Evolutionary conservation across 2,888 invertebrate genomes (phyloP).

Genomic region (Eutolmus rufibarbis): DNA sequence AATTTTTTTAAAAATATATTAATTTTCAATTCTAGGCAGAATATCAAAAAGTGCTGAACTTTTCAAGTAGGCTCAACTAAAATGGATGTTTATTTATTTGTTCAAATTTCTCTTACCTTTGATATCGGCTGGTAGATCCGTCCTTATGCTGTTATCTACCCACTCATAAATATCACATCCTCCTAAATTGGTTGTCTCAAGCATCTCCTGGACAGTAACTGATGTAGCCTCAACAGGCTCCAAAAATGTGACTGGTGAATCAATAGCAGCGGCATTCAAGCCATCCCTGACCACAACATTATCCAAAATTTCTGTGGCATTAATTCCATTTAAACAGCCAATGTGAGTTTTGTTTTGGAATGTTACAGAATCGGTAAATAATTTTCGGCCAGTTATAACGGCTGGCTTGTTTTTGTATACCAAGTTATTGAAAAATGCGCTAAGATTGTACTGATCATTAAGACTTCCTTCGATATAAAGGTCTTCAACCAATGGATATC

Average conservation of each 20-base stretch:
- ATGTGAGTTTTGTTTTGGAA: conserved; percentile 58
- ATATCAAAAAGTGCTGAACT: too few species aligned
- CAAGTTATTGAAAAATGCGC: conserved; percentile 54
- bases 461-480: conserved; percentile 54
- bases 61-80: not conserved
- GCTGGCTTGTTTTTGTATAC: conserved; percentile 53
- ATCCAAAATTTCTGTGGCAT: conserved; percentile 57
- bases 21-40: too few species aligned
- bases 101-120: conserved; percentile 49
- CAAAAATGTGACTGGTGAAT: conserved; percentile 58
- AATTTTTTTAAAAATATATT: too few species aligned
- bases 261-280: conserved; percentile 52
- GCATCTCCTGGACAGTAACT: conserved; percentile 52
- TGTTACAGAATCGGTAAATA: conserved; percentile 56
- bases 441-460: conserved; percentile 53
- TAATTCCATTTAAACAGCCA: conserved; percentile 55
- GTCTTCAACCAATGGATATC: conserved; percentile 49
- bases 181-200: conserved; percentile 57
- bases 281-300: conserved; percentile 61
- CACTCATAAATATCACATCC: conserved; percentile 61
- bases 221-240: conserved; percentile 54
- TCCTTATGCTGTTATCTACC: conserved; percentile 61
- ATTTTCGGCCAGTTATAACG: conserved; percentile 53
- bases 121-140: conserved; percentile 57
- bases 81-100: not conserved